A percentile compares a stretch with the other conserved stretches of the same genome.
Evolutionary conservation across 2,113 vertebrate species (phyloP).

Genomic region (Campylomormyrus tamandua): DNA sequence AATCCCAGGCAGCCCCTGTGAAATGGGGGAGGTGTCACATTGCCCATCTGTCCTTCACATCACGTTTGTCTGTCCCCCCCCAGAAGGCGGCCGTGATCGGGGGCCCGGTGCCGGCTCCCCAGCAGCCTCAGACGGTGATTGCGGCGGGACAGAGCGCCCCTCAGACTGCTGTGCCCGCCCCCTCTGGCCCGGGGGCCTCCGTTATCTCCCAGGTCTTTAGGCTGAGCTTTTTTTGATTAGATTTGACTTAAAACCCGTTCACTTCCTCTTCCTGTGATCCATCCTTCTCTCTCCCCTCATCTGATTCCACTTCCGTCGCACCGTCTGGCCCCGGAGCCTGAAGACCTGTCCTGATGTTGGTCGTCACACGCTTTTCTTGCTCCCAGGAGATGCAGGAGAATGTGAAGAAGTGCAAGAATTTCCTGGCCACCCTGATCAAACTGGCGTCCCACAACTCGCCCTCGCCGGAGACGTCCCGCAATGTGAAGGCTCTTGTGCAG

Average conservation of each 20-base stretch:
- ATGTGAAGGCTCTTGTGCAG: constrained; percentile 80
- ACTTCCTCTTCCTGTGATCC: neutral
- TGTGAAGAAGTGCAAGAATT: constrained; percentile 85
- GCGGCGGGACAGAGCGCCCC: constrained; percentile 38
- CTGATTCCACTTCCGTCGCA: neutral
- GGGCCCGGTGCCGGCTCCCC: constrained; percentile 52
- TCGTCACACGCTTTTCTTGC: constrained; percentile 3
- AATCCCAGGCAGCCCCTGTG: constrained; percentile 56
- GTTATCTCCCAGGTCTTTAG: constrained; percentile 67
- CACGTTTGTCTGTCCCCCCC: constrained; percentile 52
- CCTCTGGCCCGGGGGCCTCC: constrained; percentile 59
- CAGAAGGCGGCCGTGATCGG: constrained; percentile 48
- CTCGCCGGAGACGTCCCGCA: constrained; percentile 74
- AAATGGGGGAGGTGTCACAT: constrained; percentile 46
- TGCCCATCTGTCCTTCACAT: constrained; percentile 59
- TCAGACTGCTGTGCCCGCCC: constrained; percentile 49
- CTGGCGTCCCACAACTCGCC: constrained; percentile 79
- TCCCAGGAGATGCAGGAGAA: constrained; percentile 82
- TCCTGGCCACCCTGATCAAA: constrained; percentile 79
- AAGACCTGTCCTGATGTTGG: neutral
- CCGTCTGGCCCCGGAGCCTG: neutral
- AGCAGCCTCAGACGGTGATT: constrained; percentile 57
- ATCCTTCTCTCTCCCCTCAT: neutral
- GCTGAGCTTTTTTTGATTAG: constrained; percentile 46
- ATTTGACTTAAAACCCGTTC: neutral